Evolutionary conservation across 2,888 invertebrate genomes (phyloP), one percentile per base, ranked within the genome.

Genomic region (Pseudoips prasinana): DNA sequence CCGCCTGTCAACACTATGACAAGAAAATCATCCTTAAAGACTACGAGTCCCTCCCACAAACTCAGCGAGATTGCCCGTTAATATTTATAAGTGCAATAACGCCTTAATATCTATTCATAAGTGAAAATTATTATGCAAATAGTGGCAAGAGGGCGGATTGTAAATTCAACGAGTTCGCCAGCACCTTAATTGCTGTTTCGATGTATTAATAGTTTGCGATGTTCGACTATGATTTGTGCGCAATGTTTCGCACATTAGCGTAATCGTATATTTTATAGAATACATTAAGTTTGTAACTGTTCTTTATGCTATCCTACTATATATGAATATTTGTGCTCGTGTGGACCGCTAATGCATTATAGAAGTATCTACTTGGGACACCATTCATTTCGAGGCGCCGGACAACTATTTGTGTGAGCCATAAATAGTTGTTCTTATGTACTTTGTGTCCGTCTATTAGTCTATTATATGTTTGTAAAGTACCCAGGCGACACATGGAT

Each of bases 81-180:
- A 87, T 86, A 87, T 87, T 86, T 86, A 87, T 86, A 86, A 83
- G 73, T 67, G 83, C 73, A 78, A 82, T 83, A 86, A 81, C 68
- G 71, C 76, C 75, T 73, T 82, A 83, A 85, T 85, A 82, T 76
- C 78, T 87, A 87, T 86, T 88, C 86, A 86, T 87, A 86, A 87
- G 86, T 86, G 87, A 88, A 87, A 84, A 88, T 88, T 82, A 84
- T 81, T 85, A 87, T 87, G 87, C 83, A 83, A 87, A 87, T 86
- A 78, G 76, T 78, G 74, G 75, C 70, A 67, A 74, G 68, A 63
- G 71, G 76, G 79, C 73, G 79, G 76, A 68, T 59, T 53, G 76
- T 75, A 73, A 71, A 77, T 81, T 74, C 66, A 55, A 47, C 42
- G 65, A 33, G 41, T 40, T 61, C 57, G 35, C 30, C 27, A 52